phyloP scores from a whole-genome alignment of 2,113 vertebrate species.

The Ceyx margarethae region DNA sequence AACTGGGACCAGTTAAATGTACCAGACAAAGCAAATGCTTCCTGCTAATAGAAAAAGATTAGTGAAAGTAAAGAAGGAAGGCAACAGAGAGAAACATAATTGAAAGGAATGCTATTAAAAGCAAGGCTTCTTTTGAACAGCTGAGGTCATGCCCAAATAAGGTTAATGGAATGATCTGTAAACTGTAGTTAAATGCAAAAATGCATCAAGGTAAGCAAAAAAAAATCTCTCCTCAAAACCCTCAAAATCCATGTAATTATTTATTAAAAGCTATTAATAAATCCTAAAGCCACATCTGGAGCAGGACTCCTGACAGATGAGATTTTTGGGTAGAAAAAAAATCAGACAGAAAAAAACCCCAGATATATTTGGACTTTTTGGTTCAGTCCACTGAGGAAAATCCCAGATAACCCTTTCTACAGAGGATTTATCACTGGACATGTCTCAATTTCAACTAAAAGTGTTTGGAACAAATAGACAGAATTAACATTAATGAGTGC shows the following conservation, averaged over 20 bases:
- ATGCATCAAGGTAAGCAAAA: background rate
- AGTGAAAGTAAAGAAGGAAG: background rate
- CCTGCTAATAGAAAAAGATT: background rate
- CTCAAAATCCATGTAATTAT: background rate
- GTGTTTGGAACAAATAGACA: background rate
- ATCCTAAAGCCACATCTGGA: background rate
- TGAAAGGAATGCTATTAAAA: background rate
- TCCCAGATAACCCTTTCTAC: background rate
- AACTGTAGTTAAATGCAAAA: background rate
- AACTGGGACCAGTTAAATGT: background rate
- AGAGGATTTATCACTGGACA: background rate
- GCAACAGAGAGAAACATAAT: background rate
- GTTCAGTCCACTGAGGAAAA: background rate
- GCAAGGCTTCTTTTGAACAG: background rate
- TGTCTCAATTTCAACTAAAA: background rate
- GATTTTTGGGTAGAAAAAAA: background rate
- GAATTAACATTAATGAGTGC: background rate
- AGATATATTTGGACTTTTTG: background rate
- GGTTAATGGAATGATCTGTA: background rate
- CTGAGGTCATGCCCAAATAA: background rate
- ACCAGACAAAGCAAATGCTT: background rate
- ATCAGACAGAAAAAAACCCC: background rate
- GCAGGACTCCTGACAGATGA: background rate
- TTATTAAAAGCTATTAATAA: background rate
- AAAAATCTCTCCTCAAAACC: background rate